Percentiles rank a stretch among this genome's conserved stretches.
Conservation (phyloP, 2,113 vertebrate genomes). For the Cochlearius cochlearius region DNA sequence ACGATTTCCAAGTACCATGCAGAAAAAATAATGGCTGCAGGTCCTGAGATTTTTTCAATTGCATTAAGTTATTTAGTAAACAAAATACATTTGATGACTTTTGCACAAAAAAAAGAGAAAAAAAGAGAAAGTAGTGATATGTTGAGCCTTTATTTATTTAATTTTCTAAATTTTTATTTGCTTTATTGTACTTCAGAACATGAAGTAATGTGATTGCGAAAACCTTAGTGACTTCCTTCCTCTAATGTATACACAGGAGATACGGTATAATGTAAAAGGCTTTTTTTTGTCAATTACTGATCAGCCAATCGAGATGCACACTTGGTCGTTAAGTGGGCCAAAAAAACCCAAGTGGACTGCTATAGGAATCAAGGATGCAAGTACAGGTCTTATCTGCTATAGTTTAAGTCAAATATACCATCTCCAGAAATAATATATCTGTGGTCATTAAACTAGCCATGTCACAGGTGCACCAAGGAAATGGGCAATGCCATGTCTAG, state of each 20-base stretch:
- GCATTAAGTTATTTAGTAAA: background rate
- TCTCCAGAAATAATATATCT: background rate
- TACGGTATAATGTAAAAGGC: background rate
- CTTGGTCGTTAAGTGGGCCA: background rate
- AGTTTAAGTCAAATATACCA: background rate
- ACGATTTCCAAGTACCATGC: background rate
- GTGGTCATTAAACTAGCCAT: background rate
- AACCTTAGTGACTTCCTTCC: background rate
- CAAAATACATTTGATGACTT: background rate
- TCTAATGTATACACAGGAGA: background rate
- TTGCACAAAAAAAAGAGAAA: background rate
- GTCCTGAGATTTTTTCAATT: background rate
- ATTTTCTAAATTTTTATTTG: background rate
- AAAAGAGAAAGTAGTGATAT: background rate
- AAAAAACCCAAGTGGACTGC: background rate
- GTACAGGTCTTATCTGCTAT: background rate
- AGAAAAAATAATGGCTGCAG: background rate
- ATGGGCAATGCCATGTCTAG: background rate
- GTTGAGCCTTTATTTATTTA: background rate
- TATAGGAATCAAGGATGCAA: background rate
- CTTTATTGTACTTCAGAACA: background rate
- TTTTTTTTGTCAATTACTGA: background rate
- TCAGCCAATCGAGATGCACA: fast-evolving
- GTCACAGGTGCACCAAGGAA: background rate
- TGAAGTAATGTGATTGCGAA: background rate